Evolutionary conservation across 2,888 invertebrate genomes (phyloP), one percentile per base, ranked within the genome.

Genomic region (Cotesia congregata): DNA sequence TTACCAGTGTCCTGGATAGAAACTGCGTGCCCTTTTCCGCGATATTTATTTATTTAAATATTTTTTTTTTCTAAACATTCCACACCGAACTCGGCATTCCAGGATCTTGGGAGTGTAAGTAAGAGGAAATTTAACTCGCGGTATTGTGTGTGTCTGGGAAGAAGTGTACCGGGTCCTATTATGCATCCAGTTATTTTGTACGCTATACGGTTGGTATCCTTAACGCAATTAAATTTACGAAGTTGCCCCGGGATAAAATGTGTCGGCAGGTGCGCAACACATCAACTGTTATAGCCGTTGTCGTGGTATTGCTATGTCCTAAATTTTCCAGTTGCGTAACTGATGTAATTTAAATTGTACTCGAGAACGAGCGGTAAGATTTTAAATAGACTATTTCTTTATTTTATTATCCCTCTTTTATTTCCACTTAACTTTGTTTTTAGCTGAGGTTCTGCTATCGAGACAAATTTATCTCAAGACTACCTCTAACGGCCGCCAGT

Each of bases 161-260:
- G 78, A 78, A 78, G 59, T 77, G 65, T 75, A 77, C 74, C 80
- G 82, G 82, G 78, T 80, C 83, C 76, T 72, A n/a, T 30, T 30
- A 30, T 30, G 30, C 30, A 30, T 30, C 30, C 30, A 85, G 83
- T 84, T 86, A 83, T 86, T 86, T 86, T 86, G 80, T 86, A 86
- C 86, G 83, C 85, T 86, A 80, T 86, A 86, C 86, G 83, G 85
- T 86, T 86, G 87, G 83, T 86, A 86, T 86, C 83, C 83, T 79
- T 83, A 81, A 83, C 81, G 86, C 83, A 84, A 81, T 80, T 86
- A 86, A 84, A 82, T 80, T 83, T 86, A 85, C 84, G 83, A 79
- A 83, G 30, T 30, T 30, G 30, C 30, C 79, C 80, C 81, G 82
- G 82, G 81, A 50, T 50, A 82, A 77, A 81, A 79, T 76, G 79